phyloP scores from a whole-genome alignment of 2,888 invertebrate species.

The Melanostoma mellinum region DNA sequence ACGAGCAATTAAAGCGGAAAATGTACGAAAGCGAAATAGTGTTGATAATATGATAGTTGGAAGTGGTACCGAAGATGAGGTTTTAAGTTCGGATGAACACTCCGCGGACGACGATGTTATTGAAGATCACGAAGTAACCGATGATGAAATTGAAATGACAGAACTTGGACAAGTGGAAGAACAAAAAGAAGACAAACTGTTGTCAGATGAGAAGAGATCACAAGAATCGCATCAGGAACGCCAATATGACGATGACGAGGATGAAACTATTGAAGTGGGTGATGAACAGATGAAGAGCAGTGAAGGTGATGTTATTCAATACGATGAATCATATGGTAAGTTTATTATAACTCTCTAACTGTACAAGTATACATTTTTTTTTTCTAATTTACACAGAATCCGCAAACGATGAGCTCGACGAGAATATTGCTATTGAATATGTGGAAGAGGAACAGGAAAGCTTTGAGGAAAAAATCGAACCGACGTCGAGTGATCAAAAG shows the following conservation, averaged over 20 bases:
- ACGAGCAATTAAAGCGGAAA: conserved; percentile 68
- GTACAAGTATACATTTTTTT: background rate
- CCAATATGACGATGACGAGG: conserved; percentile 63
- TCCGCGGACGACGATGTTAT: conserved; percentile 70
- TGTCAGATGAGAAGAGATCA: conserved; percentile 21
- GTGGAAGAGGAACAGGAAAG: conserved; percentile 76
- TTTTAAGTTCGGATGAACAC: conserved; percentile 52
- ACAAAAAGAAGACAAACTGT: too few species aligned
- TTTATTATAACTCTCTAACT: background rate
- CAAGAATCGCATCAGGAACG: conserved; percentile 27
- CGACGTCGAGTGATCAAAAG: conserved; percentile 54
- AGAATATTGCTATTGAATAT: conserved; percentile 77
- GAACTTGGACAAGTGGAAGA: conserved; percentile 23
- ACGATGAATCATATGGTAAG: conserved; percentile 74
- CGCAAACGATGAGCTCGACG: conserved; percentile 76
- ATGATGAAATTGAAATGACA: conserved; percentile 72
- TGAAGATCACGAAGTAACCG: conserved; percentile 67
- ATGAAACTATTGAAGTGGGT: conserved; percentile 68
- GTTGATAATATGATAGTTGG: conserved; percentile 33
- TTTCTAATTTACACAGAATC: conserved; percentile 52
- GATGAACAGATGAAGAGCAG: conserved; percentile 60
- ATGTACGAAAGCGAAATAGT: conserved; percentile 36
- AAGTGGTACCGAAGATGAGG: conserved; percentile 44
- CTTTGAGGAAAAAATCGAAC: conserved; percentile 66
- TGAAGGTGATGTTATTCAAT: conserved; percentile 73